Conservation (phyloP, 2,797 vertebrate genomes). For the Coluber constrictor region DNA sequence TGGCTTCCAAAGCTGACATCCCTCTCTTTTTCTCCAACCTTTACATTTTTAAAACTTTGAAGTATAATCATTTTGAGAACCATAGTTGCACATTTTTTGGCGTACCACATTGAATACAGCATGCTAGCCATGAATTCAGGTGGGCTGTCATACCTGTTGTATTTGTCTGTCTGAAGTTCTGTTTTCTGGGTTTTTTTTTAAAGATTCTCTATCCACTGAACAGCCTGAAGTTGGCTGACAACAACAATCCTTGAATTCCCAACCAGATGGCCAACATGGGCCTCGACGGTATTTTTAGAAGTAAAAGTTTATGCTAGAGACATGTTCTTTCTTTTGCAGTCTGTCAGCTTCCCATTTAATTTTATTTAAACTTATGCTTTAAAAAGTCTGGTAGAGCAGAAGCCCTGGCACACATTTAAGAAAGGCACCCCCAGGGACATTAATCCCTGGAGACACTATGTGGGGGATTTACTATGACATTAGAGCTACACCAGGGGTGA, state of each 20-base stretch:
- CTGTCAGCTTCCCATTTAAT: not conserved
- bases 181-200: not conserved
- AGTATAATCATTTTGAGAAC: not conserved
- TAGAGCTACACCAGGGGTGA: not conserved
- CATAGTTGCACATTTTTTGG: not conserved
- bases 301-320: not conserved
- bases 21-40: not conserved
- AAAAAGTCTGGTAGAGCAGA: not conserved
- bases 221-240: not conserved
- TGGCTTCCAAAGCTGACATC: no score
- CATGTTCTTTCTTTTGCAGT: not conserved
- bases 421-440: not conserved
- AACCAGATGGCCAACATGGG: not conserved
- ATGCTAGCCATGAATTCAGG: not conserved
- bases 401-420: not conserved
- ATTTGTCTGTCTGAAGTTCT: not conserved
- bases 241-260: not conserved
- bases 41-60: not conserved
- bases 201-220: not conserved
- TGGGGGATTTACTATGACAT: not conserved
- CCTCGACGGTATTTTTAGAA: not conserved
- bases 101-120: not conserved
- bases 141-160: not conserved
- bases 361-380: not conserved
- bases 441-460: not conserved